Evolutionary conservation across 1,140 invertebrate species (phyloP).

Genomic region (Dinoponera quadriceps): DNA sequence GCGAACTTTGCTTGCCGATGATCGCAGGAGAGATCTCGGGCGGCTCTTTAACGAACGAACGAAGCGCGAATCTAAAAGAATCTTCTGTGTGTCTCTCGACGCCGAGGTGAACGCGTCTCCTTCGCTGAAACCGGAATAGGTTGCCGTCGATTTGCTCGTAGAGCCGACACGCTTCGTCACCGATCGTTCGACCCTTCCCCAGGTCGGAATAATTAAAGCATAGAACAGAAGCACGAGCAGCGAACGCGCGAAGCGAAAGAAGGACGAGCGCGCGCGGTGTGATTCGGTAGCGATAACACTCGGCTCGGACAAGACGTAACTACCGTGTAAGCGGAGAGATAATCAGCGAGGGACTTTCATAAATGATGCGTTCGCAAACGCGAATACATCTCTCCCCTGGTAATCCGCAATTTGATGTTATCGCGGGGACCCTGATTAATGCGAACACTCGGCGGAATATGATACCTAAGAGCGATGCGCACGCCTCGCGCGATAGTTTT

Average conservation of each 20-base stretch:
- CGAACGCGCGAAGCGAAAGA: background rate
- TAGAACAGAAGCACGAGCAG: background rate
- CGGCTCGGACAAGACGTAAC: slow-evolving; percentile 3
- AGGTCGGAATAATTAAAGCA: background rate
- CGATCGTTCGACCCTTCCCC: too few relatives aligned
- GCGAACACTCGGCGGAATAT: background rate
- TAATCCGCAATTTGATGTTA: background rate
- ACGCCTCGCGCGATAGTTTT: background rate
- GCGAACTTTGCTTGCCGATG: slow-evolving; percentile 6
- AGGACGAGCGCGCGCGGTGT: background rate
- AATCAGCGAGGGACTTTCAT: background rate
- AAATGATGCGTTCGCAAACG: background rate
- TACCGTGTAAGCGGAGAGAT: slow-evolving; percentile 6
- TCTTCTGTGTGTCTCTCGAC: background rate
- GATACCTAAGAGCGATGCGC: background rate
- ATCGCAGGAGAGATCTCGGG: background rate
- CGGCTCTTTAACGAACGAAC: background rate
- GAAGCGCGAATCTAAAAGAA: background rate
- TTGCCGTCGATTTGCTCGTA: slow-evolving; percentile 7
- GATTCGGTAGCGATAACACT: slow-evolving; percentile 13
- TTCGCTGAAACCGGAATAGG: background rate
- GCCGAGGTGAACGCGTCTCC: background rate
- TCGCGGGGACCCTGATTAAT: slow-evolving; percentile 22
- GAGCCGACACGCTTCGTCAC: background rate
- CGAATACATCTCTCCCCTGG: slow-evolving; percentile 14